Evolutionary conservation across 1,140 invertebrate species (phyloP), one percentile per base, ranked within the genome.

Genomic region (Drosophila subpulchrella): DNA sequence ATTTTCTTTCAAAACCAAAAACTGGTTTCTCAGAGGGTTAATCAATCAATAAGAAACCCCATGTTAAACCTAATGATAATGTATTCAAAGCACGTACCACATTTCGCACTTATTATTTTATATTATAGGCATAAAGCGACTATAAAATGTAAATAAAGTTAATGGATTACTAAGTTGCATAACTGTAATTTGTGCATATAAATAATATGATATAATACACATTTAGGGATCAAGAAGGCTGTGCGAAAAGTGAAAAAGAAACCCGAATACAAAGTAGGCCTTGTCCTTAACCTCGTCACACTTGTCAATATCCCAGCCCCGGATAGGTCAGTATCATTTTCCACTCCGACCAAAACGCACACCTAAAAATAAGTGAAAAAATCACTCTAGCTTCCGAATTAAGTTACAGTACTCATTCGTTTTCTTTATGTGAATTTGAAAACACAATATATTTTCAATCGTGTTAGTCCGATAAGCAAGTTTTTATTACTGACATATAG

Each of bases 281-380:
- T 20, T 50, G 61, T 4, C 3, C 13, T 4, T 6, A 13, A 4
- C 1, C 2, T 51, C 51, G 5, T 5, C 1, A 32, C 3, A 34
- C 6, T 3, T 51, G 20, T n/a, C 36, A 7, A 2, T 13, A 11
- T 32, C 38, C 4, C 6, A 0, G 7, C 2, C 11, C 3, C 6
- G 6, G 24, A 24, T 7, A 30, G 24, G 30, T 65, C 70, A 73
- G 70, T 73, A 32, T 38, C 41, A 39, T 11, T 46, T 17, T 73
- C 32, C 32, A 71, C 70, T 59, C 20, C 11, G 38, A 72, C 27
- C 54, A 13, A 5, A 73, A 56, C 17, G 68, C 24, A 73, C 67
- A 73, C 70, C 47, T 10, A 42, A 70, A 48, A 67, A 42, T 30
- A 51, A 44, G 51, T 24, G 7, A 32, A 27, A 4, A 27, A 27